These are phyloP conservation scores for Apamea anceps DNA, from an alignment of 2,888 invertebrate species.

Conservation along the genomic window DNA sequence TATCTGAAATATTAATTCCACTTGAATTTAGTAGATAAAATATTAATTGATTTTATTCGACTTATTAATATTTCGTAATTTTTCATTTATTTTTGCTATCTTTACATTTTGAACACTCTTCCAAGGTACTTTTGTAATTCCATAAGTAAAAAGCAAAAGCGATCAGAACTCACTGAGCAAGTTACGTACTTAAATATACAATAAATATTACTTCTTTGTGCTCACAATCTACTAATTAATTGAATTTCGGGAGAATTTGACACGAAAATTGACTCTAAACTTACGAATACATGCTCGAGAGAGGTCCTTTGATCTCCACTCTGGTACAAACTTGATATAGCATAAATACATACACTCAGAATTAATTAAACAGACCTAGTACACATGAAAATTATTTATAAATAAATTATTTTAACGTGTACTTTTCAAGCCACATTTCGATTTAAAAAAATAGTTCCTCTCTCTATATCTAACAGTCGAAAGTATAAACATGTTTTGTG, in stretches of 20 bases:
- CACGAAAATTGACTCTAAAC: constrained; percentile 89
- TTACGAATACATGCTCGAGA: constrained; percentile 80
- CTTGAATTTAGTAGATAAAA: neutral
- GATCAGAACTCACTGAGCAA: constrained; percentile 77
- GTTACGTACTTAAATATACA: constrained; percentile 75
- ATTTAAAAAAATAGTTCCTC: constrained; percentile 56
- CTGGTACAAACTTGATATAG: constrained; percentile 53
- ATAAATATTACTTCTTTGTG: constrained; percentile 74
- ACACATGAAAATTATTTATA: constrained; percentile 45
- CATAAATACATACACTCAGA: constrained; percentile 49
- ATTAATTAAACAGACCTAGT: constrained; percentile 40
- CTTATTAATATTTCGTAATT: neutral
- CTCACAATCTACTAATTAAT: constrained; percentile 87
- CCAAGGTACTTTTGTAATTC: neutral
- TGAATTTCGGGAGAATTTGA: constrained; percentile 91
- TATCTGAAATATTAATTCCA: neutral
- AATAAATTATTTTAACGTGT: constrained; percentile 39
- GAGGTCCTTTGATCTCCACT: constrained; percentile 59
- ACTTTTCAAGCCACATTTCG: constrained; percentile 23
- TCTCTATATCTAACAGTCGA: constrained; percentile 53
- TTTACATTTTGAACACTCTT: neutral
- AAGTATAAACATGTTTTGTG: constrained; percentile 68
- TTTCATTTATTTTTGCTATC: neutral
- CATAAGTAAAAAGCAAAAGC: neutral
- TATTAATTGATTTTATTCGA: neutral